Percentiles rank a stretch among this genome's conserved stretches.
Evolutionary conservation across 2,797 vertebrate species (phyloP).

Genomic region (Gila robusta): DNA sequence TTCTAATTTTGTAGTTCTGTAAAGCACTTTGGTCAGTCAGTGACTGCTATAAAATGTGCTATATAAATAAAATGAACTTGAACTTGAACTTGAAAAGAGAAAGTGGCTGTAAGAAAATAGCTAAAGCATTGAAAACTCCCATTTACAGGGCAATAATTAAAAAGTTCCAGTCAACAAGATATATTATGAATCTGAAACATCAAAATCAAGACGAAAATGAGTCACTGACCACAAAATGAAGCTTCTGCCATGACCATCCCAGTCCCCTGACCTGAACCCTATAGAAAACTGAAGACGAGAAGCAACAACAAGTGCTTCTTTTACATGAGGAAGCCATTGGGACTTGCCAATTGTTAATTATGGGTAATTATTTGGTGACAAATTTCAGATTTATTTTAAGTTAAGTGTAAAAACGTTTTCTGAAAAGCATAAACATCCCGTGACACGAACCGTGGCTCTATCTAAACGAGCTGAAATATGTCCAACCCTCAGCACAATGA

Average conservation of each 20-base stretch:
- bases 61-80: too few relatives aligned
- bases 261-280: too few relatives aligned
- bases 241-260: too few relatives aligned
- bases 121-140: too few relatives aligned
- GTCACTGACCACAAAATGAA: background rate
- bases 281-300: too few relatives aligned
- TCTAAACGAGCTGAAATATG: conserved; percentile 50
- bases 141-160: background rate
- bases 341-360: background rate
- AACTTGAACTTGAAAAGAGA: too few relatives aligned
- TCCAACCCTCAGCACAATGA: conserved; percentile 65
- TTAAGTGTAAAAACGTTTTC: background rate
- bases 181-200: background rate
- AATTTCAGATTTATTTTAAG: background rate
- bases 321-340: background rate
- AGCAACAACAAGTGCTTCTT: too few relatives aligned
- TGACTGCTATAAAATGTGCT: too few relatives aligned
- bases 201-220: background rate
- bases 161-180: background rate
- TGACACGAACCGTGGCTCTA: conserved; percentile 22
- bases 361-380: background rate
- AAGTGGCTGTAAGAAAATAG: too few relatives aligned
- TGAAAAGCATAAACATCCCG: background rate
- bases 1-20: too few relatives aligned
- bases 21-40: too few relatives aligned